phyloP scores from a whole-genome alignment of 2,113 vertebrate species.

The Sander vitreus region DNA sequence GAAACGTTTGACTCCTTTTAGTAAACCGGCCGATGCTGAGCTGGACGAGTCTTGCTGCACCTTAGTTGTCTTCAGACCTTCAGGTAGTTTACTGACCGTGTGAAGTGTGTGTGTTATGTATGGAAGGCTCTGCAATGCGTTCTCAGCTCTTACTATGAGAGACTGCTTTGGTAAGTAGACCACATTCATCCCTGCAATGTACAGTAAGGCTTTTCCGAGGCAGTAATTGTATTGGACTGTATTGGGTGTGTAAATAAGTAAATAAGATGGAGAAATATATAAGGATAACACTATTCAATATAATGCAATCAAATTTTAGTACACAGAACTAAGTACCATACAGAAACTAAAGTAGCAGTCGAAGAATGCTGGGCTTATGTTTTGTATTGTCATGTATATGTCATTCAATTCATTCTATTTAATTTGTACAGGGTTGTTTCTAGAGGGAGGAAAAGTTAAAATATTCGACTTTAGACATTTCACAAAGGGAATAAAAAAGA shows the following conservation, averaged over 20 bases:
- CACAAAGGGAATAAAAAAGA: not conserved
- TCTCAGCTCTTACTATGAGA: fast-evolving
- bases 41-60: not conserved
- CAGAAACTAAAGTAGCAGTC: not conserved
- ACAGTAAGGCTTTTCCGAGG: not conserved
- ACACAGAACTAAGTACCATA: not conserved
- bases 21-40: not conserved
- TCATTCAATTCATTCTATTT: too few relatives aligned
- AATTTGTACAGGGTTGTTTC: not conserved
- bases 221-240: not conserved
- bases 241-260: not conserved
- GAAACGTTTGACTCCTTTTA: not conserved
- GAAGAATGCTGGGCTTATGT: not conserved
- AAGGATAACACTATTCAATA: too few relatives aligned
- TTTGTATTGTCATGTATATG: not conserved
- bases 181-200: not conserved
- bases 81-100: not conserved
- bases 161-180: not conserved
- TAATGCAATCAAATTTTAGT: too few relatives aligned
- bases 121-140: fast-evolving
- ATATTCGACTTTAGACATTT: not conserved
- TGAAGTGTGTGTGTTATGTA: not conserved
- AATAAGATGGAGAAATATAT: not conserved
- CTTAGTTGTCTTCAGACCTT: not conserved
- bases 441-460: not conserved